phyloP scores from a whole-genome alignment of 2,797 vertebrate genomes.

The Gymnoscopelus microlampas region DNA sequence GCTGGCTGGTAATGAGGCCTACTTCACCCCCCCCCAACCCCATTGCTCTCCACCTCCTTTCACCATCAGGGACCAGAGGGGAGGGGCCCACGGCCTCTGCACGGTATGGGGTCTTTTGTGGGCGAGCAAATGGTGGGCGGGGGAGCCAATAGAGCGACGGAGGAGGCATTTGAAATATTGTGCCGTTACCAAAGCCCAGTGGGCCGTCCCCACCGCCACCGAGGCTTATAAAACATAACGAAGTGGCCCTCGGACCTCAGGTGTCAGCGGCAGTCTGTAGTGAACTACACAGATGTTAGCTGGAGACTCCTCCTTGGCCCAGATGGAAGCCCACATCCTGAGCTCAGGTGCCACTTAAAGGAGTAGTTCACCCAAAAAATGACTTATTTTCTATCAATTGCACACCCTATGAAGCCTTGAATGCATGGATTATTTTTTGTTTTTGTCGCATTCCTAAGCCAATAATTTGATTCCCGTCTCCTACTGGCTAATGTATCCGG shows the following conservation, averaged over 20 bases:
- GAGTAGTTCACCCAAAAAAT: too few relatives aligned
- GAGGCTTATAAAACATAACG: conserved; percentile 36
- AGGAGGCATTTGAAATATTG: conserved; percentile 35
- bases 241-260: conserved; percentile 34
- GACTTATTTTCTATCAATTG: too few relatives aligned
- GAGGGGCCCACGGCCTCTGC: conserved; percentile 35
- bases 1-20: conserved; percentile 72
- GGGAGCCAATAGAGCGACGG: conserved; percentile 6
- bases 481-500: too few relatives aligned
- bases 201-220: conserved; percentile 8
- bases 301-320: conserved; percentile 19
- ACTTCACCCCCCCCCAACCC: conserved; percentile 32
- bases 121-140: conserved; percentile 16
- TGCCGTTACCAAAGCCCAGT: conserved; percentile 24
- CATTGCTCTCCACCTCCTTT: too few relatives aligned
- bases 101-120: conserved; percentile 41
- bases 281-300: conserved; percentile 22
- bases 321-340: conserved; percentile 15
- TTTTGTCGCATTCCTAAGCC: too few relatives aligned
- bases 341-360: background rate
- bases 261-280: conserved; percentile 19
- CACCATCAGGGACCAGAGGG: conserved; percentile 18
- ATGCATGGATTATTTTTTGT: too few relatives aligned
- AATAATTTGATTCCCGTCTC: too few relatives aligned
- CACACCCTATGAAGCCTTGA: too few relatives aligned